phyloP scores from a whole-genome alignment of 2,797 vertebrate genomes.

The Varecia variegata region DNA sequence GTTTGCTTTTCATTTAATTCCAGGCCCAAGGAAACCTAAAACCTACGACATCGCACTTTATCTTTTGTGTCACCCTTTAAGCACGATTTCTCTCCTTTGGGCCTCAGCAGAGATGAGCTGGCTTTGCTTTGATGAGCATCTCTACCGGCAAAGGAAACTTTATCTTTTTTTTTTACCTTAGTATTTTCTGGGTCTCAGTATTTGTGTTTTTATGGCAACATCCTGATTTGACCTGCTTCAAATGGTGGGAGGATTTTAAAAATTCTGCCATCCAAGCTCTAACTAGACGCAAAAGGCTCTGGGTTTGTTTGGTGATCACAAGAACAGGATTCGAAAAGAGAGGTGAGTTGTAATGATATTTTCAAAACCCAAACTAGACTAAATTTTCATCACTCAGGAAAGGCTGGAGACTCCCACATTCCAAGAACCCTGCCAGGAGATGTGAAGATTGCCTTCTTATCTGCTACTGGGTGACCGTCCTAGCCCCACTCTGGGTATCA shows the following conservation, averaged over 20 bases:
- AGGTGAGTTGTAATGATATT: not conserved
- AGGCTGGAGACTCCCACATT: not conserved
- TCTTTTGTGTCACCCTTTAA: not conserved
- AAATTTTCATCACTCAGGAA: slow-evolving; percentile 37
- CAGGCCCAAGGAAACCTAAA: not conserved
- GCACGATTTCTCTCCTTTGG: not conserved
- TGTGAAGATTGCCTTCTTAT: not conserved
- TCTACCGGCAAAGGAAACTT: not conserved
- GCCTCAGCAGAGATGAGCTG: not conserved
- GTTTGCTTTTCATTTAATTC: not conserved
- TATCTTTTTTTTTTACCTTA: not conserved
- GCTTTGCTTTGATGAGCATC: not conserved
- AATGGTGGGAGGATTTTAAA: slow-evolving; percentile 9
- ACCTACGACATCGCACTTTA: not conserved
- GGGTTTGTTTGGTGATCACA: slow-evolving; percentile 27
- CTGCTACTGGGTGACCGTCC: not conserved
- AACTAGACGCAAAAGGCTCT: not conserved
- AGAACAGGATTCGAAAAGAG: slow-evolving; percentile 10
- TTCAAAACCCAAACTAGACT: slow-evolving; percentile 41
- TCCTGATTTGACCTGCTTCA: not conserved
- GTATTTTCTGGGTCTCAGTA: not conserved
- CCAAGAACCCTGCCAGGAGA: slow-evolving; percentile 2
- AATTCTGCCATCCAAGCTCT: slow-evolving; percentile 7
- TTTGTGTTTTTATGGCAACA: slow-evolving; percentile 36
- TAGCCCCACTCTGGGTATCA: not conserved